Conservation (phyloP, 1,140 invertebrate genomes). For the Drosophila subobscura region DNA sequence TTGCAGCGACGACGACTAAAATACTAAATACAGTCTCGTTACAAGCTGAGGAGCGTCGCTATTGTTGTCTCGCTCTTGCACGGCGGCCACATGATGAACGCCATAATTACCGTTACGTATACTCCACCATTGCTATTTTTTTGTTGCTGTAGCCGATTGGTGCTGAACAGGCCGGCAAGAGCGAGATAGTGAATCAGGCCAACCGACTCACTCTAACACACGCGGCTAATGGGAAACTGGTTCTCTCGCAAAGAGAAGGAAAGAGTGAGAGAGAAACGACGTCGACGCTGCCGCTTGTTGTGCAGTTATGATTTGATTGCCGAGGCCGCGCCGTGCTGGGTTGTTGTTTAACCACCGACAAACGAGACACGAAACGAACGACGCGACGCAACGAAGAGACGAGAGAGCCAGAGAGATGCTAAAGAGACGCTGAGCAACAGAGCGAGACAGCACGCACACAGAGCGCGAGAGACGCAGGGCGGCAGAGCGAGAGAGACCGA, state of each 20-base stretch:
- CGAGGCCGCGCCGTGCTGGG: constrained; percentile 34
- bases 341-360: constrained; percentile 73
- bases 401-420: constrained; percentile 21
- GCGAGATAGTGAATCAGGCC: constrained; percentile 27
- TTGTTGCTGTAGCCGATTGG: constrained; percentile 71
- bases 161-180: constrained; percentile 34
- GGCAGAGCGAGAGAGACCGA: constrained; percentile 20
- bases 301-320: constrained; percentile 82
- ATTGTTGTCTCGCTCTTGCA: constrained; percentile 38
- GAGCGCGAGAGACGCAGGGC: not conserved
- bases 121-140: constrained; percentile 83
- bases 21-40: constrained; percentile 83
- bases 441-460: constrained; percentile 13
- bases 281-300: constrained; percentile 47
- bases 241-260: constrained; percentile 47
- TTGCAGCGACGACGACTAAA: constrained; percentile 73
- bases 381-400: constrained; percentile 35
- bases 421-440: constrained; percentile 5
- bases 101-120: constrained; percentile 83
- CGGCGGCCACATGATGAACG: constrained; percentile 74
- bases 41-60: constrained; percentile 73
- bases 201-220: constrained; percentile 19
- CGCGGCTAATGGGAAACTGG: constrained; percentile 39
- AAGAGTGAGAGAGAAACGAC: constrained; percentile 7
- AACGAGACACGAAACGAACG: constrained; percentile 71